Evolutionary conservation across 2,888 invertebrate genomes (phyloP).

Genomic region (Campoplex nolae): DNA sequence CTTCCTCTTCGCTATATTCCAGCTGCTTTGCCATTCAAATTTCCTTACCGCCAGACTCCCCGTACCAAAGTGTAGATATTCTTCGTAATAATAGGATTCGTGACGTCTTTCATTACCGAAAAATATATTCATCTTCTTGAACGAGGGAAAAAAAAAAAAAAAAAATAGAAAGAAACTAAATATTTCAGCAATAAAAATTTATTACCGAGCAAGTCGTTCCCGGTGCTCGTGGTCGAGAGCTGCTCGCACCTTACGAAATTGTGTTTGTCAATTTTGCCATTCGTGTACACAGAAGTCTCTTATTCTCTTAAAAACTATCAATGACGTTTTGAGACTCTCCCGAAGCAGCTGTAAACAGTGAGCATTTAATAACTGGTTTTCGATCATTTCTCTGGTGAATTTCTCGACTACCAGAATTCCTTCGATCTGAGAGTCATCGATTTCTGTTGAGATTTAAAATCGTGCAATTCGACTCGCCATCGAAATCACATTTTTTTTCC

Average conservation of each 20-base stretch:
- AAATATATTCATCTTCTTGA: slow-evolving; percentile 21
- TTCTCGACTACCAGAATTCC: no score
- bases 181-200: slow-evolving; percentile 1
- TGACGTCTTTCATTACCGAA: slow-evolving; percentile 21
- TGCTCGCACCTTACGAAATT: not conserved
- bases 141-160: not conserved
- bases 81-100: not conserved
- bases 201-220: not conserved
- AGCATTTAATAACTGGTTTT: no score
- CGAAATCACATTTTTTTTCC: no score
- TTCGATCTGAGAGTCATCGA: no score
- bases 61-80: slow-evolving; percentile 19
- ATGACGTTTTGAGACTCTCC: no score
- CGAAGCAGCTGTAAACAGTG: no score
- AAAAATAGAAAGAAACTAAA: not conserved
- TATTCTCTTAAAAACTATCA: no score
- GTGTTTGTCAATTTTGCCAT: no score
- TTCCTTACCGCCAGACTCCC: slow-evolving; percentile 5
- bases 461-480: no score
- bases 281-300: no score
- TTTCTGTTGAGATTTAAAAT: no score
- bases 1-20: not conserved
- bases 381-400: no score
- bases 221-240: not conserved
- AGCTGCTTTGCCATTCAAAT: slow-evolving; percentile 39